Conservation (phyloP, 2,888 invertebrate genomes). For the Drosophila neutralis region DNA sequence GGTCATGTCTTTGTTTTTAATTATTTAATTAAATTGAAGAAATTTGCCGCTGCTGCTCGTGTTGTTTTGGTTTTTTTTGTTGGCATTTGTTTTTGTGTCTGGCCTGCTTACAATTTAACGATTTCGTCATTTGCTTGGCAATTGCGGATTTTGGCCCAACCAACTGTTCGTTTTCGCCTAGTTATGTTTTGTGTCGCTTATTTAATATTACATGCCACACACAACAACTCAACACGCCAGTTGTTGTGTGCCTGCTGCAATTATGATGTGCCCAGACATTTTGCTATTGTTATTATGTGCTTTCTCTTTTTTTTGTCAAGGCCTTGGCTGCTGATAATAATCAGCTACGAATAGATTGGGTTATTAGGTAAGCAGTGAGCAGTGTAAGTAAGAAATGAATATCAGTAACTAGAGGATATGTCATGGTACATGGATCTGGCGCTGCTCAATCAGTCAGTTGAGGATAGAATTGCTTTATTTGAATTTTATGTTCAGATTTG, state of each 20-base stretch:
- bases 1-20: constrained; percentile 61
- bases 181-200: constrained; percentile 29
- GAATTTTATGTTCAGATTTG: background rate
- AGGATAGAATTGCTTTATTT: background rate
- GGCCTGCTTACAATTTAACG: constrained; percentile 32
- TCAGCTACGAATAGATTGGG: background rate
- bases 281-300: constrained; percentile 20
- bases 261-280: constrained; percentile 25
- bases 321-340: constrained; percentile 12
- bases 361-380: background rate
- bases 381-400: background rate
- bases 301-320: constrained; percentile 33
- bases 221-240: constrained; percentile 19
- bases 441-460: background rate
- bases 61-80: constrained; percentile 5
- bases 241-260: constrained; percentile 48
- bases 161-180: constrained; percentile 31
- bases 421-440: background rate
- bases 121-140: constrained; percentile 61
- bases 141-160: constrained; percentile 29
- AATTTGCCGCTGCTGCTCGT: constrained; percentile 22
- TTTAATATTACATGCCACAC: constrained; percentile 48
- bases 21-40: constrained; percentile 74
- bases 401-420: background rate
- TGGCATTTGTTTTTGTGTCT: constrained; percentile 13